Percentiles rank a stretch among this genome's conserved stretches.
Evolutionary conservation across 2,797 vertebrate species (phyloP).

Genomic region (Falco biarmicus): DNA sequence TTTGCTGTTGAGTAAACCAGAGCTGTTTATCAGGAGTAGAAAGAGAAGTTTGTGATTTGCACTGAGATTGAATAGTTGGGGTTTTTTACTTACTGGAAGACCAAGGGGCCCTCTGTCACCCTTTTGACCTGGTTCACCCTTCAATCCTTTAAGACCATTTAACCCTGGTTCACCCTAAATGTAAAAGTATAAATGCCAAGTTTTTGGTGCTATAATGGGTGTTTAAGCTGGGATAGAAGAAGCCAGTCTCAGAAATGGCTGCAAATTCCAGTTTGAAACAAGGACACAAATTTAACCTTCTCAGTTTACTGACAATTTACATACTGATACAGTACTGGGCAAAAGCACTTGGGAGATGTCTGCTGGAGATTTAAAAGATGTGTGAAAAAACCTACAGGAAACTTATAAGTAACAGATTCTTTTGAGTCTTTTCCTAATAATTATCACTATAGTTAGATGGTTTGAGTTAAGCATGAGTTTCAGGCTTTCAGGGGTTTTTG

Average conservation of each 20-base stretch:
- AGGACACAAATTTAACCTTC: background rate
- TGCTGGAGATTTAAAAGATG: background rate
- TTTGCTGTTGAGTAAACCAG: conserved; percentile 64
- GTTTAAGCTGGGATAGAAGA: conserved; percentile 77
- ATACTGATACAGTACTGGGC: background rate
- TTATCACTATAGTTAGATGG: background rate
- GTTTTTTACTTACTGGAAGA: conserved; percentile 95
- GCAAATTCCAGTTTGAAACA: conserved; percentile 78
- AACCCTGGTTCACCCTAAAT: conserved; percentile 95
- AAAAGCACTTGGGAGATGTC: background rate
- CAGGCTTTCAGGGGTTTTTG: background rate
- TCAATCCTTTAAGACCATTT: conserved; percentile 94
- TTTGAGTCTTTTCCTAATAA: background rate
- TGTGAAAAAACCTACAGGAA: background rate
- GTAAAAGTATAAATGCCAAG: conserved; percentile 84
- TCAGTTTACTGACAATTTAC: background rate
- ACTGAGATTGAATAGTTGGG: conserved; percentile 76
- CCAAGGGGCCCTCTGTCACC: conserved; percentile 98
- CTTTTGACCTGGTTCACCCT: conserved; percentile 96
- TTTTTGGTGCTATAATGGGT: conserved; percentile 77
- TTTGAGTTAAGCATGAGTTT: background rate
- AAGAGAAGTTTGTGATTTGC: conserved; percentile 75
- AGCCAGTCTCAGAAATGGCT: conserved; percentile 67
- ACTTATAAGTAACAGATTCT: background rate
- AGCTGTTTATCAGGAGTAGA: conserved; percentile 67